Evolutionary conservation across 2,888 invertebrate species (phyloP).

Genomic region (Dasypogon diadema): DNA sequence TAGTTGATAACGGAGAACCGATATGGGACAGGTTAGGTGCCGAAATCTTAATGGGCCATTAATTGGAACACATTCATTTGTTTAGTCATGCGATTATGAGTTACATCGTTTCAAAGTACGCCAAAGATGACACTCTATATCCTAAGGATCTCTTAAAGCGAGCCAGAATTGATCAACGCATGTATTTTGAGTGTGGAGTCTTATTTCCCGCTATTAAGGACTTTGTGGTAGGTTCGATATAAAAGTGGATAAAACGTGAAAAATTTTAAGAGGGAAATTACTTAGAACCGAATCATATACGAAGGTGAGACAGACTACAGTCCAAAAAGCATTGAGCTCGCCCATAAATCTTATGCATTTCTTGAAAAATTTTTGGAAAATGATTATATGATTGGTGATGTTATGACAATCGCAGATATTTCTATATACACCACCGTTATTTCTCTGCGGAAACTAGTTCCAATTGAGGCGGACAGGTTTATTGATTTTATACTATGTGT

Average conservation of each 20-base stretch:
- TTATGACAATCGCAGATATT: constrained; percentile 69
- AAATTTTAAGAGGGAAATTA: constrained; percentile 51
- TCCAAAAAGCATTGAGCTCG: constrained; percentile 61
- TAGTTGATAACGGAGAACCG: constrained; percentile 70
- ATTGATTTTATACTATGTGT: too few species aligned
- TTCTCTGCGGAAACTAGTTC: constrained; percentile 64
- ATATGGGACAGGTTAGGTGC: constrained; percentile 69
- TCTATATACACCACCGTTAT: constrained; percentile 68
- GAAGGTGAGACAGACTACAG: constrained; percentile 61
- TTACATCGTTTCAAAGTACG: constrained; percentile 72
- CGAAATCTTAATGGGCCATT: too few species aligned
- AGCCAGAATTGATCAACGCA: constrained; percentile 71
- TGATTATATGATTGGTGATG: constrained; percentile 62
- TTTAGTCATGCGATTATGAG: constrained; percentile 71
- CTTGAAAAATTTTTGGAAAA: constrained; percentile 65
- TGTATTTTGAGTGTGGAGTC: constrained; percentile 71
- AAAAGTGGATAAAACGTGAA: background rate
- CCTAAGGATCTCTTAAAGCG: constrained; percentile 71
- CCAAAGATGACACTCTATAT: constrained; percentile 70
- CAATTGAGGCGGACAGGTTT: constrained; percentile 60
- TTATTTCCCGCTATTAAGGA: constrained; percentile 69
- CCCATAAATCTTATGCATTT: constrained; percentile 63
- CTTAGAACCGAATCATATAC: constrained; percentile 64
- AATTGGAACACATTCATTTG: too few species aligned
- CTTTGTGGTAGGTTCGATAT: constrained; percentile 67